Conservation (phyloP, 2,797 vertebrate species). For the Molossus alvarezi region DNA sequence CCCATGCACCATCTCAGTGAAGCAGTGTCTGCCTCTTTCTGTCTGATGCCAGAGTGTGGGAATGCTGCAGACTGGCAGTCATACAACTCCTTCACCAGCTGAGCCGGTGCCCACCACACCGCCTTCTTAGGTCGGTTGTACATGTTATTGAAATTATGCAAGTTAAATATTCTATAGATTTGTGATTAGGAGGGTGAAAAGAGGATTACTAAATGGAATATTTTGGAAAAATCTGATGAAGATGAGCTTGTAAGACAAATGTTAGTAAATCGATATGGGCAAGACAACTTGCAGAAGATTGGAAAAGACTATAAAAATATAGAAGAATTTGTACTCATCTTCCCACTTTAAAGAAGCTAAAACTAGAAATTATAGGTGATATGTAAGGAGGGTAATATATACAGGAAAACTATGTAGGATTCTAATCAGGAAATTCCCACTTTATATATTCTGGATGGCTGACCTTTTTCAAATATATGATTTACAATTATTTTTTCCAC, state of each 20-base stretch:
- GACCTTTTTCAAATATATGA: background rate
- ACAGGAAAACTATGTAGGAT: background rate
- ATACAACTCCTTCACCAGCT: background rate
- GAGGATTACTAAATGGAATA: background rate
- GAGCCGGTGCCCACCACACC: background rate
- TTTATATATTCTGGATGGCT: background rate
- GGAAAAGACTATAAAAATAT: background rate
- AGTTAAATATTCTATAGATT: background rate
- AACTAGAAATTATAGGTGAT: background rate
- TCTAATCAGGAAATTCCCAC: background rate
- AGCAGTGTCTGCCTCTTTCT: background rate
- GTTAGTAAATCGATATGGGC: background rate
- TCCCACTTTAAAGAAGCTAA: constrained; percentile 33
- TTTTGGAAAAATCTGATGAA: background rate
- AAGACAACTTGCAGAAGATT: constrained; percentile 8
- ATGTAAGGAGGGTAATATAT: background rate
- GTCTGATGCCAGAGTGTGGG: background rate
- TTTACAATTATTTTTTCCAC: background rate
- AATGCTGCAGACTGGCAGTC: background rate
- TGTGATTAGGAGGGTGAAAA: background rate
- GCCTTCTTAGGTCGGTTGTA: background rate
- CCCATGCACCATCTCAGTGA: background rate
- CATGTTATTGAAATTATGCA: background rate
- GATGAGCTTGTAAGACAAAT: background rate
- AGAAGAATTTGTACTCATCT: background rate